Conservation (phyloP, 2,113 vertebrate genomes). For the Taxidea taxus region DNA sequence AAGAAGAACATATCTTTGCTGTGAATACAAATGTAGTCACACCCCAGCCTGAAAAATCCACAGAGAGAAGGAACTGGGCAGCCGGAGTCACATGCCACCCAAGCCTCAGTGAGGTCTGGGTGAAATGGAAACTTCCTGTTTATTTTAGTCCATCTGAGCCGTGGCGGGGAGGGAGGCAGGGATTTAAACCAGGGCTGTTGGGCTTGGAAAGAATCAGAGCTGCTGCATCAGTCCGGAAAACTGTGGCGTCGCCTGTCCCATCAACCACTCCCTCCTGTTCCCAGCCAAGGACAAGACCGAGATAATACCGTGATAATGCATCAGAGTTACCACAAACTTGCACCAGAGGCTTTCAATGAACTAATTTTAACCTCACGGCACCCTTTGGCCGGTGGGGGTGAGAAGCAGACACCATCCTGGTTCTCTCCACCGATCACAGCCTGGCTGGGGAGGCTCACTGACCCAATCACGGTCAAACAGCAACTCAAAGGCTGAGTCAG, state of each 20-base stretch:
- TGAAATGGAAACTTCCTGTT: conserved; percentile 55
- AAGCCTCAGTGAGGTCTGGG: neutral
- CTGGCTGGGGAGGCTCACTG: neutral
- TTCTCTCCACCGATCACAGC: neutral
- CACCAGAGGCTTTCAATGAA: neutral
- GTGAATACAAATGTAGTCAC: neutral
- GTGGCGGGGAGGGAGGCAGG: neutral
- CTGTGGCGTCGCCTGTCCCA: neutral
- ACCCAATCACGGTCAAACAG: neutral
- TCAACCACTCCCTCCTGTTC: neutral
- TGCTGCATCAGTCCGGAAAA: neutral
- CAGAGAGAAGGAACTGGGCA: neutral
- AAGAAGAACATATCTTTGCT: neutral
- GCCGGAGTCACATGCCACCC: neutral
- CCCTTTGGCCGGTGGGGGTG: neutral
- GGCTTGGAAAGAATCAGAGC: neutral
- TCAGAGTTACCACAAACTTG: neutral
- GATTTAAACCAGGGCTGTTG: neutral
- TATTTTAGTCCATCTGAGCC: conserved; percentile 2
- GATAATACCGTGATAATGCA: neutral
- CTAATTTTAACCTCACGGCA: neutral
- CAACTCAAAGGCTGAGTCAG: conserved; percentile 24
- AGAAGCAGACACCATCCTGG: neutral
- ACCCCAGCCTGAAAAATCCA: neutral
- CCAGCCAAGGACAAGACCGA: neutral